Conservation (phyloP, 2,888 invertebrate species). For the Frankliniella fusca region DNA sequence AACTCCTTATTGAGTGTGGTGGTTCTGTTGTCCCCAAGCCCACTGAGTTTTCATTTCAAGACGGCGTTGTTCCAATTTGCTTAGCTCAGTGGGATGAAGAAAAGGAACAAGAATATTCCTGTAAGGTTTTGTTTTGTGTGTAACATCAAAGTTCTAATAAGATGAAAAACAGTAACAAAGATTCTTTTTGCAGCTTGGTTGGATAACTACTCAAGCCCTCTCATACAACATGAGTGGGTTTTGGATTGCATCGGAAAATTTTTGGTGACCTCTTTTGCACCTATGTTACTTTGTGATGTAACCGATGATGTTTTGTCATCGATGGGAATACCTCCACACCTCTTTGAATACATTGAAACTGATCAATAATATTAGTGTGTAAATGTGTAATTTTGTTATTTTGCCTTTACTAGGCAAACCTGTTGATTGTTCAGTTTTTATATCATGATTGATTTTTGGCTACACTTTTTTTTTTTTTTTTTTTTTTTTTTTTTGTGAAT, state of each 20-base stretch:
- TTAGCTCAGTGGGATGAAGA: neutral
- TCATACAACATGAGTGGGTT: conserved; percentile 15
- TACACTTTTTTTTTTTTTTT: neutral
- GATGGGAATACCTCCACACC: neutral
- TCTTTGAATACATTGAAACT: neutral
- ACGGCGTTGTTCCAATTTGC: neutral
- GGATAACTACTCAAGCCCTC: neutral
- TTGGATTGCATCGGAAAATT: conserved; percentile 30
- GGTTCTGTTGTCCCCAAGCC: neutral
- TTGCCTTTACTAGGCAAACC: neutral
- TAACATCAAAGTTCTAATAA: neutral
- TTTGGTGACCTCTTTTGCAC: neutral
- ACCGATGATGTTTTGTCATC: neutral
- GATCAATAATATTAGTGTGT: neutral
- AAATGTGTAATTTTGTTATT: neutral
- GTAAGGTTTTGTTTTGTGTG: neutral
- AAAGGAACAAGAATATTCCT: neutral
- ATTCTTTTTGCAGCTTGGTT: conserved; percentile 19
- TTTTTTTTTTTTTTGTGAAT: neutral
- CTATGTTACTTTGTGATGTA: neutral
- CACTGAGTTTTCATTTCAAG: neutral
- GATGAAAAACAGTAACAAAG: conserved; percentile 5
- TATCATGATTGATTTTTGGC: neutral
- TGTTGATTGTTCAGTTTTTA: neutral
- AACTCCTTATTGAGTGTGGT: neutral